These are phyloP conservation scores for Eretmocerus hayati DNA, from an alignment of 2,888 invertebrate genomes.

Conservation along the genomic window DNA sequence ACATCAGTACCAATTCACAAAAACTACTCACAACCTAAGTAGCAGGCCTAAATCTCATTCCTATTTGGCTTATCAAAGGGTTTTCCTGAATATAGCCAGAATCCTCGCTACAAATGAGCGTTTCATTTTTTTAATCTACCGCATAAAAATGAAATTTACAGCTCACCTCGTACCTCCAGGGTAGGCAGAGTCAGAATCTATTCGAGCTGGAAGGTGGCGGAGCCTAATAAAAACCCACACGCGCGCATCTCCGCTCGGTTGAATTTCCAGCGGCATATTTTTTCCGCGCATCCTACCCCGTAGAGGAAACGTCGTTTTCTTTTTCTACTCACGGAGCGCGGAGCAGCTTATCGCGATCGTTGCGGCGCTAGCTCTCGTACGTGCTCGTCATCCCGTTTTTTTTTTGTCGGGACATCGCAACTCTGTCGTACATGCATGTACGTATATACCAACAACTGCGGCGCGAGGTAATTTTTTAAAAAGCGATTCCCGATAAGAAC, in stretches of 20 bases:
- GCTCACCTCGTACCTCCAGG: no score
- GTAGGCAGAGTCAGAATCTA: conserved; percentile 25
- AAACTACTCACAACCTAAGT: not conserved
- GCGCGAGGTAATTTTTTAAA: conserved; percentile 3
- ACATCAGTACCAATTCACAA: no score
- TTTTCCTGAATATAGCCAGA: not conserved
- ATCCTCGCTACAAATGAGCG: conserved; percentile 1
- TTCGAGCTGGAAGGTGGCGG: not conserved
- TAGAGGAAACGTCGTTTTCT: not conserved
- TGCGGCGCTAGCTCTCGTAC: not conserved
- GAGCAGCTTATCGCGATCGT: conserved; percentile 7
- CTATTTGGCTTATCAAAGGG: conserved; percentile 8
- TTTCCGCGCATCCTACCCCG: not conserved
- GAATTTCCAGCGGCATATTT: not conserved
- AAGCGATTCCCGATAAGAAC: conserved; percentile 8
- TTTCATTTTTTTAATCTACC: not conserved
- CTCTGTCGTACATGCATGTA: not conserved
- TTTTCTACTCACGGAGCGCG: not conserved
- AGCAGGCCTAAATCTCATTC: conserved; percentile 8
- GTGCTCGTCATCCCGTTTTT: not conserved
- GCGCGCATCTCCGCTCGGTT: no score
- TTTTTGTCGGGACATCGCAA: not conserved
- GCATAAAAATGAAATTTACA: conserved; percentile 11
- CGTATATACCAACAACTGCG: not conserved
- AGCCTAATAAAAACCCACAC: not conserved